phyloP scores from a whole-genome alignment of 2,113 vertebrate genomes.

The Phycodurus eques region DNA sequence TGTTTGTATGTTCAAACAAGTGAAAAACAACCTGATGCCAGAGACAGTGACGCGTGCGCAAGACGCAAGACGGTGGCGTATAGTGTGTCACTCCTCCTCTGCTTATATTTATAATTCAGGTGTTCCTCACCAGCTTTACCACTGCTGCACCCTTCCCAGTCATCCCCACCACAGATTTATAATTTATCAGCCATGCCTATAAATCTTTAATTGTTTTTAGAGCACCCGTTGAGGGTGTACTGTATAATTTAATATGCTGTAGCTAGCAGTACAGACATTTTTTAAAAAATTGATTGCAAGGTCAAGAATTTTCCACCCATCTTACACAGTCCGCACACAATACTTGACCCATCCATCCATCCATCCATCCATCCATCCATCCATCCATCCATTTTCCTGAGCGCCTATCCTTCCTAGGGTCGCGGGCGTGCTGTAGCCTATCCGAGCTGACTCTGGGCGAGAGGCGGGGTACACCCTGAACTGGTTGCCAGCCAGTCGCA shows the following conservation, averaged over 20 bases:
- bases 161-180: slow-evolving; percentile 63
- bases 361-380: too few relatives aligned
- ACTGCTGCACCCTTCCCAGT: slow-evolving; percentile 36
- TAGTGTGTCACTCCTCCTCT: slow-evolving; percentile 9
- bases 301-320: background rate
- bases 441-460: too few relatives aligned
- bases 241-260: slow-evolving; percentile 41
- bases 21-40: slow-evolving; percentile 1
- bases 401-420: too few relatives aligned
- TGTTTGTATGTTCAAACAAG: background rate
- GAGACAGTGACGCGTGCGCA: background rate
- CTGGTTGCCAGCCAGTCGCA: too few relatives aligned
- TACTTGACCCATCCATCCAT: background rate
- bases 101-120: slow-evolving; percentile 57
- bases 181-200: slow-evolving; percentile 50
- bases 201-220: slow-evolving; percentile 57
- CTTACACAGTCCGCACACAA: background rate
- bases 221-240: slow-evolving; percentile 41
- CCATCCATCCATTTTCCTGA: too few relatives aligned
- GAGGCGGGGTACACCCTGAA: too few relatives aligned
- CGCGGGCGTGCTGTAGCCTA: too few relatives aligned
- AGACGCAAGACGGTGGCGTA: slow-evolving; percentile 14
- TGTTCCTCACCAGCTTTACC: slow-evolving; percentile 45
- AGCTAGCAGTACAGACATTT: background rate
- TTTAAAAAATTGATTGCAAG: slow-evolving; percentile 3